Evolutionary conservation across 2,888 invertebrate species (phyloP).

Genomic region (Leptinotarsa haldemani): DNA sequence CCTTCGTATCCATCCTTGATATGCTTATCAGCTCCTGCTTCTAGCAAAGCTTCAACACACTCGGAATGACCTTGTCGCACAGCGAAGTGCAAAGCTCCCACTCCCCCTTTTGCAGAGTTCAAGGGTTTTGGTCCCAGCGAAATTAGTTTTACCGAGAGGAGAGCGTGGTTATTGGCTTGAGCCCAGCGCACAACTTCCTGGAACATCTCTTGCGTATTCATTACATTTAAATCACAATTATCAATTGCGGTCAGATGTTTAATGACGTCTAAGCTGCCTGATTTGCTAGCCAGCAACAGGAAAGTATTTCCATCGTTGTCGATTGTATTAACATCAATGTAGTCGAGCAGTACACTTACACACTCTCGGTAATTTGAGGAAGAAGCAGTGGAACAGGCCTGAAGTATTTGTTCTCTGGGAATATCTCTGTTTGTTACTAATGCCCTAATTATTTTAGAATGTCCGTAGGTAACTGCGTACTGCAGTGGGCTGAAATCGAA

Average conservation of each 20-base stretch:
- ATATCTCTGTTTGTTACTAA: background rate
- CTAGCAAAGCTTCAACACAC: slow-evolving; percentile 17
- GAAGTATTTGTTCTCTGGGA: background rate
- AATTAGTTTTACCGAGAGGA: slow-evolving; percentile 23
- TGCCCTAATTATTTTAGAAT: slow-evolving; percentile 2
- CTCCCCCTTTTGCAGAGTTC: slow-evolving; percentile 2
- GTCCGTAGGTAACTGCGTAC: slow-evolving; percentile 26
- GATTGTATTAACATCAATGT: slow-evolving; percentile 21
- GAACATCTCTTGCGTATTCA: slow-evolving; percentile 21
- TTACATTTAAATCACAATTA: slow-evolving; percentile 17
- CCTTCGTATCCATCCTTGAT: slow-evolving; percentile 14
- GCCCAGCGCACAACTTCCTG: slow-evolving; percentile 1
- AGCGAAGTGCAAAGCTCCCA: slow-evolving; percentile 27
- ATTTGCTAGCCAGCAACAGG: slow-evolving; percentile 26
- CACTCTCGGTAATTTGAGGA: slow-evolving; percentile 24
- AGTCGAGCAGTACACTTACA: slow-evolving; percentile 13
- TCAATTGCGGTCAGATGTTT: background rate
- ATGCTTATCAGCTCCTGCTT: slow-evolving; percentile 18
- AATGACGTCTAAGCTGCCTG: slow-evolving; percentile 21
- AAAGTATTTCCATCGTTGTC: slow-evolving; percentile 27
- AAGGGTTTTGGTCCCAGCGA: background rate
- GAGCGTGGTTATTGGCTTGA: slow-evolving; percentile 14
- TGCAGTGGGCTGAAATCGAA: slow-evolving; percentile 14
- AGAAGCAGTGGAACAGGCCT: slow-evolving; percentile 8
- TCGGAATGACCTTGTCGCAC: slow-evolving; percentile 20